Conservation (phyloP, 2,797 vertebrate species). For the Malurus splendens region DNA sequence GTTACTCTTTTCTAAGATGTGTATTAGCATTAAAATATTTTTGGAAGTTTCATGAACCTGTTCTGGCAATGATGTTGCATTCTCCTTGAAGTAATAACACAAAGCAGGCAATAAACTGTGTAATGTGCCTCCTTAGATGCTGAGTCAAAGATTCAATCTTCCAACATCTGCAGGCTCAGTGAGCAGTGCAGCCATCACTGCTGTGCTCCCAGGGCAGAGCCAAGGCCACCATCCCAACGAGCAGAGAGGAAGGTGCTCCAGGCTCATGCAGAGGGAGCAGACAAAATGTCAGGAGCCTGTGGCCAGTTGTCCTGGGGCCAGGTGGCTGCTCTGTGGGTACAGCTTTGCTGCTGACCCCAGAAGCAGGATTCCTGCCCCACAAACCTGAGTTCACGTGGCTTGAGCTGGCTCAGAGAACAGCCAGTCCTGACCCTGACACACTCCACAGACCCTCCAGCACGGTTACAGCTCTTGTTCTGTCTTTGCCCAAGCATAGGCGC, state of each 20-base stretch:
- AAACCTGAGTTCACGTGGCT: not conserved
- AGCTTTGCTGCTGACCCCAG: not conserved
- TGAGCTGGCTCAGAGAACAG: not conserved
- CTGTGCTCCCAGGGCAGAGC: not conserved
- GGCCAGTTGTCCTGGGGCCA: rapidly evolving
- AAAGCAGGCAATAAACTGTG: not conserved
- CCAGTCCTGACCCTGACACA: not conserved
- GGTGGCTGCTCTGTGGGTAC: not conserved
- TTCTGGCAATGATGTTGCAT: not conserved
- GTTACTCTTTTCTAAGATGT: not conserved
- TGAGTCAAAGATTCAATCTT: not conserved
- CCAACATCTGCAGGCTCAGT: not conserved
- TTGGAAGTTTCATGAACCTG: not conserved
- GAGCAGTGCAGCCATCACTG: not conserved
- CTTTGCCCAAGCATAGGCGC: not conserved
- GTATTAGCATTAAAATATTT: not conserved
- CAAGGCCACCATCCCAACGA: rapidly evolving
- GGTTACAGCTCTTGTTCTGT: not conserved
- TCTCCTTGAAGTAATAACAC: not conserved
- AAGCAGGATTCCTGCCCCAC: not conserved
- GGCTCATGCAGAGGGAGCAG: not conserved
- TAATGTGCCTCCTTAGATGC: not conserved
- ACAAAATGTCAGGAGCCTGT: not conserved
- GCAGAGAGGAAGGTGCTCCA: not conserved
- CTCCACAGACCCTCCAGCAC: not conserved